A percentile compares a stretch with the other conserved stretches of the same genome.
These are phyloP conservation scores for Helicolenus hilgendorfi DNA, from an alignment of 2,797 vertebrate genomes.

Conservation along the genomic window DNA sequence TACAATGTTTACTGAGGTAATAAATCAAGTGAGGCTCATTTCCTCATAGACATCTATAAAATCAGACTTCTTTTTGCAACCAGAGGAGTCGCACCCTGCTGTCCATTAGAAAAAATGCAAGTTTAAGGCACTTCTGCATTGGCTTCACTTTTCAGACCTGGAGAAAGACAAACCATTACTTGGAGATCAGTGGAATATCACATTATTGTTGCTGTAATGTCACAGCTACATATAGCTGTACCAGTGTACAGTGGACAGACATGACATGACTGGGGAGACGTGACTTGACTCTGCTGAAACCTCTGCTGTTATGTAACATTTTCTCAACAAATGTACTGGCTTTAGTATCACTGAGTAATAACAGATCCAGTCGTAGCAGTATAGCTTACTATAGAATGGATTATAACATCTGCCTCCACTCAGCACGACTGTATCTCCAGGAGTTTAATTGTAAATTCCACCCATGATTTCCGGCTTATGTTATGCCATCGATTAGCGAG, in stretches of 20 bases:
- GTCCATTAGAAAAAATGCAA: no score
- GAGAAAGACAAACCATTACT: background rate
- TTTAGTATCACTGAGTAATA: background rate
- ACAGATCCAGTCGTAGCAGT: background rate
- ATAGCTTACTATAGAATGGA: background rate
- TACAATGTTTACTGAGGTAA: no score
- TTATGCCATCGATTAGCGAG: constrained; percentile 61
- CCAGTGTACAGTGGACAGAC: background rate
- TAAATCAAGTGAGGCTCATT: no score
- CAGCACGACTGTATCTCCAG: background rate
- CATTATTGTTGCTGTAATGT: background rate
- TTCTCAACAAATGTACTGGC: background rate
- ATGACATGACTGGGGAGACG: background rate
- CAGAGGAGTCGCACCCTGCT: no score
- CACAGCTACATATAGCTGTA: background rate
- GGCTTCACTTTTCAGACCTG: no score
- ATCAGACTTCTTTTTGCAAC: no score
- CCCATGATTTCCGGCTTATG: constrained; percentile 30
- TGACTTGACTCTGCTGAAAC: background rate
- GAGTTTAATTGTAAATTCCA: constrained; percentile 36
- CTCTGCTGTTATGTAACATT: constrained; percentile 20
- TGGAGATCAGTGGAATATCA: background rate
- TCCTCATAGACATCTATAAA: no score
- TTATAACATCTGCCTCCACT: background rate
- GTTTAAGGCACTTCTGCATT: no score